A percentile compares a stretch with the other conserved stretches of the same genome.
phyloP scores from a whole-genome alignment of 2,797 vertebrate genomes.

The Botia almorhae region DNA sequence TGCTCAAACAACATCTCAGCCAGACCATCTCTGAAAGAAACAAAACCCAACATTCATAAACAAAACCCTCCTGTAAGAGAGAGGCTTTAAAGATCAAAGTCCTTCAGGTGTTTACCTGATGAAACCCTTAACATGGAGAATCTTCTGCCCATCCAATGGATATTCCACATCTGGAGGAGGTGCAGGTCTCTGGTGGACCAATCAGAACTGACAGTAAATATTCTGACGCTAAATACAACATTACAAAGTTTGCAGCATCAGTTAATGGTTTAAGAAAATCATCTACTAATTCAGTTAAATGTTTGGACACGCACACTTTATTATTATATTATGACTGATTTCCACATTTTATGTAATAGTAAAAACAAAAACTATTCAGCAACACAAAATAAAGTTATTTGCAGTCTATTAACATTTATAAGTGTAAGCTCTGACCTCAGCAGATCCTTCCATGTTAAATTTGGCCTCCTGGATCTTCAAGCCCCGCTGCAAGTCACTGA shows the following conservation, averaged over 20 bases:
- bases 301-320: background rate
- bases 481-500: slow-evolving; percentile 93
- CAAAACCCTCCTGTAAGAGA: background rate
- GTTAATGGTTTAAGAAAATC: too few relatives aligned
- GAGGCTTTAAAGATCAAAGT: background rate
- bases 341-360: background rate
- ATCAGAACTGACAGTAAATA: background rate
- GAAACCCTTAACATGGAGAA: slow-evolving; percentile 91
- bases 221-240: too few relatives aligned
- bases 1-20: slow-evolving; percentile 97
- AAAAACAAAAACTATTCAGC: background rate
- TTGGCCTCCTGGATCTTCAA: slow-evolving; percentile 93
- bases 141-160: slow-evolving; percentile 94
- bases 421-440: slow-evolving; percentile 79
- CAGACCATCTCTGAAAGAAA: slow-evolving; percentile 85
- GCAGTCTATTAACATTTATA: background rate
- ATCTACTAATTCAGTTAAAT: background rate
- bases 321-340: too few relatives aligned
- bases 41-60: background rate
- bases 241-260: too few relatives aligned
- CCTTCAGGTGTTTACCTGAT: slow-evolving; percentile 83
- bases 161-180: slow-evolving; percentile 94
- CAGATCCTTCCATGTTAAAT: slow-evolving; percentile 91
- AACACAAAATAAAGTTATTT: too few relatives aligned
- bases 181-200: slow-evolving; percentile 80